These are phyloP conservation scores for Neoaliturus tenellus DNA, from an alignment of 2,888 invertebrate genomes.

Conservation along the genomic window DNA sequence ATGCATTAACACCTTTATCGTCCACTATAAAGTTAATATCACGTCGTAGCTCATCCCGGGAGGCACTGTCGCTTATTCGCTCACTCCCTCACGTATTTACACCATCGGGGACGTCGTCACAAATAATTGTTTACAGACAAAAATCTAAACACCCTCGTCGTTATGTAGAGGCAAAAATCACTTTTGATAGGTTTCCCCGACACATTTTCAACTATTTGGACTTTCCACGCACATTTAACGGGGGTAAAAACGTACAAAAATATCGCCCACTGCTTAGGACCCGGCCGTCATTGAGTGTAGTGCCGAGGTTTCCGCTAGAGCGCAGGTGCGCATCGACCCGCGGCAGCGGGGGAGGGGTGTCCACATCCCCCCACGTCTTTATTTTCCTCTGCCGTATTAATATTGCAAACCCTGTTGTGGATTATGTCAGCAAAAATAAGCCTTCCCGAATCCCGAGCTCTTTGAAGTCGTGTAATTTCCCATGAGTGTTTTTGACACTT, in stretches of 20 bases:
- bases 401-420: constrained; percentile 20
- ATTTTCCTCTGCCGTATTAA: constrained; percentile 29
- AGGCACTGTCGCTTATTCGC: neutral
- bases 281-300: neutral
- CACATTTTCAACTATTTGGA: neutral
- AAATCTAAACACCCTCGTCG: neutral
- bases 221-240: neutral
- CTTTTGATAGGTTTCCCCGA: neutral
- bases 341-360: constrained; percentile 4
- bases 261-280: neutral
- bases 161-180: neutral
- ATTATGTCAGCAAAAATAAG: constrained; percentile 16
- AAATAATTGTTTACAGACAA: neutral
- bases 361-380: constrained; percentile 19
- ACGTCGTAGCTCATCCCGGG: constrained; percentile 45
- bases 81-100: neutral
- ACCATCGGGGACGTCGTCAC: neutral
- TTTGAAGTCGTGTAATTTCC: neutral
- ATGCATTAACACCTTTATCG: constrained; percentile 64
- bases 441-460: neutral
- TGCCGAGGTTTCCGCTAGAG: constrained; percentile 17
- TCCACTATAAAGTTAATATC: constrained; percentile 5
- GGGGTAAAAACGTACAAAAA: constrained; percentile 34
- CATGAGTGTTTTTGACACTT: too few relatives aligned
- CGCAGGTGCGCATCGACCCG: constrained; percentile 13